phyloP scores from a whole-genome alignment of 2,797 vertebrate species.

The Halcyon leucocephala region DNA sequence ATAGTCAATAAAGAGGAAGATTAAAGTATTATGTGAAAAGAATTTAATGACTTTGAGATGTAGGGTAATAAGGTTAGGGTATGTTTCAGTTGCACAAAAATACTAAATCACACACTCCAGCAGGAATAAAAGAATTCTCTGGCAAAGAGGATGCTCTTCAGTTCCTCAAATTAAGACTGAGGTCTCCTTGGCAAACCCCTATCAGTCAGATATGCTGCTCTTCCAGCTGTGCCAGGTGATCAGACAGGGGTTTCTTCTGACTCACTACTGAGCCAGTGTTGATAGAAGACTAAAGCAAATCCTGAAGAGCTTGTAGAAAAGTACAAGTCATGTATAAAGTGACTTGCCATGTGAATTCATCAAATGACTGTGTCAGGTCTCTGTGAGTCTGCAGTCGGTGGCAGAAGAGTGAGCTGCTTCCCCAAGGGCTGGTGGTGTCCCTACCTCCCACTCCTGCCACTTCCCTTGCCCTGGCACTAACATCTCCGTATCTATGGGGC shows the following conservation, averaged over 20 bases:
- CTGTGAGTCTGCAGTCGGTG: not conserved
- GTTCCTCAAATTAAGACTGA: not conserved
- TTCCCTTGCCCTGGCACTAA: not conserved
- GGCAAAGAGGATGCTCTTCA: not conserved
- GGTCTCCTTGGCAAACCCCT: not conserved
- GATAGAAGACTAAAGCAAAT: not conserved
- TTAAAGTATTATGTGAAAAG: not conserved
- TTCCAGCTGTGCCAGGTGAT: no score
- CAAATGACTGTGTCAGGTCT: not conserved
- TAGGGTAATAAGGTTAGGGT: not conserved
- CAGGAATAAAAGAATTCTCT: not conserved
- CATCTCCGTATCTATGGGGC: not conserved
- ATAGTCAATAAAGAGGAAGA: not conserved
- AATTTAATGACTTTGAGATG: conserved; percentile 2
- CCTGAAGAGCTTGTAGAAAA: not conserved
- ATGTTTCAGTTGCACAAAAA: not conserved
- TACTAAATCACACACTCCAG: not conserved
- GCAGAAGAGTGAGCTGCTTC: not conserved
- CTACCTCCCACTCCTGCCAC: not conserved
- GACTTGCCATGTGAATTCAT: not conserved
- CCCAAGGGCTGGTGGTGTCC: not conserved
- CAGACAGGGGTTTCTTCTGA: not conserved
- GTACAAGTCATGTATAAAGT: not conserved
- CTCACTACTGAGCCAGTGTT: not conserved
- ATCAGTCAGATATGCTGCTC: not conserved